Evolutionary conservation across 1,140 invertebrate species (phyloP).

Genomic region (Ditylenchus dipsaci): DNA sequence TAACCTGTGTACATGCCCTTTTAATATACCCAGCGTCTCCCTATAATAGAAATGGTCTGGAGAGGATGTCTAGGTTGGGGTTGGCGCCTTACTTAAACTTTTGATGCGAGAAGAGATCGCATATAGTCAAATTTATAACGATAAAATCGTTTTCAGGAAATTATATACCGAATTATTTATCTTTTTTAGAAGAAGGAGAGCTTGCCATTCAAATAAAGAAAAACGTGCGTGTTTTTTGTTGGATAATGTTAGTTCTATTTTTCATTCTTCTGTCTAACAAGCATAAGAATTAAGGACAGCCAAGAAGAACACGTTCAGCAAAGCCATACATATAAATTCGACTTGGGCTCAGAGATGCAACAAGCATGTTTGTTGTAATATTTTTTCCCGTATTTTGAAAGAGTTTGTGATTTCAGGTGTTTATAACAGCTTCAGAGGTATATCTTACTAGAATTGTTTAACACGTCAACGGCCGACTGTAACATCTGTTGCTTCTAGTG

Average conservation of each 20-base stretch:
- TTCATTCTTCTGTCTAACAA: neutral
- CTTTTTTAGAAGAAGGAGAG: slow-evolving; percentile 59
- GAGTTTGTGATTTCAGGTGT: slow-evolving; percentile 9
- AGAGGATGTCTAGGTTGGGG: neutral
- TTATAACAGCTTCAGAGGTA: slow-evolving; percentile 33
- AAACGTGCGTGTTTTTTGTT: slow-evolving; percentile 78
- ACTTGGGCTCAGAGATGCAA: slow-evolving; percentile 76
- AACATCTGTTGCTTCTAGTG: too few species aligned
- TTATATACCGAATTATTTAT: neutral
- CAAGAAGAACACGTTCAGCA: slow-evolving; percentile 62
- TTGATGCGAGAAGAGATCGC: neutral
- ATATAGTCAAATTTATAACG: neutral
- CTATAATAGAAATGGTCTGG: too few species aligned
- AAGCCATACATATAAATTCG: slow-evolving; percentile 7
- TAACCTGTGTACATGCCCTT: too few species aligned
- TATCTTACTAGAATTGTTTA: neutral
- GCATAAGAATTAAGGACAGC: slow-evolving; percentile 72
- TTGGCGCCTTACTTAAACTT: too few species aligned
- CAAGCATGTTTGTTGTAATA: slow-evolving; percentile 51
- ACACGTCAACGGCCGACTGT: slow-evolving; percentile 51
- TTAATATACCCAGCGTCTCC: too few species aligned
- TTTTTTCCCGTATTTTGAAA: too few species aligned
- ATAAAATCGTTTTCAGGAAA: neutral
- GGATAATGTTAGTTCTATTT: slow-evolving; percentile 61
- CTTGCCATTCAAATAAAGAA: slow-evolving; percentile 72